These are phyloP conservation scores for Megalonaias nervosa DNA, from an alignment of 1,140 invertebrate species.

Conservation along the genomic window DNA sequence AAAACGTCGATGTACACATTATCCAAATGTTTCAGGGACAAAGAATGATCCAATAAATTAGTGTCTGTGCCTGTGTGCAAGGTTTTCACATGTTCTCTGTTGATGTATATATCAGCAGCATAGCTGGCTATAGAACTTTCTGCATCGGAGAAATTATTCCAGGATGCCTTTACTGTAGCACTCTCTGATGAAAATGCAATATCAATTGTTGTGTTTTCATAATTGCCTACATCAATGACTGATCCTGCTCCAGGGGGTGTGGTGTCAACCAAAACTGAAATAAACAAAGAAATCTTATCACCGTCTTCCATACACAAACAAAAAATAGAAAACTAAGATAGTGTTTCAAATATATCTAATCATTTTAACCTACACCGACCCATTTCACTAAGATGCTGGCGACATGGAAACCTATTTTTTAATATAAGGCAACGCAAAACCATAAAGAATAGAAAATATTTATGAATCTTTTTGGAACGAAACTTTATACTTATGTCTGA, in stretches of 20 bases:
- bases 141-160: slow-evolving; percentile 16
- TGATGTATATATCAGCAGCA: slow-evolving; percentile 16
- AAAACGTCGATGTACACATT: slow-evolving; percentile 11
- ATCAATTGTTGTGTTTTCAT: not conserved
- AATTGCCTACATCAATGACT: slow-evolving; percentile 5
- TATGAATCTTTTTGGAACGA: no score
- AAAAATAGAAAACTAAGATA: no score
- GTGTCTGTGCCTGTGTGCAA: slow-evolving; percentile 7
- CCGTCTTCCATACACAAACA: no score
- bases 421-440: no score
- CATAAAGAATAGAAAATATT: no score
- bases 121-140: slow-evolving; percentile 22
- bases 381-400: not conserved
- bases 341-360: not conserved
- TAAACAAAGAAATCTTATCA: not conserved
- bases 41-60: slow-evolving; percentile 21
- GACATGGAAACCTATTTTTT: not conserved
- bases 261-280: slow-evolving; percentile 26
- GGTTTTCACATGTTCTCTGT: slow-evolving; percentile 14
- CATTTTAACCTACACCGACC: not conserved
- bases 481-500: no score
- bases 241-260: slow-evolving; percentile 10
- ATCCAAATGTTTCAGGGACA: slow-evolving; percentile 26
- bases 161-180: slow-evolving; percentile 12
- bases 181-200: slow-evolving; percentile 16